Base-by-base conservation (phyloP, 2,797 vertebrate genomes). In the Cuculus canorus region DNA sequence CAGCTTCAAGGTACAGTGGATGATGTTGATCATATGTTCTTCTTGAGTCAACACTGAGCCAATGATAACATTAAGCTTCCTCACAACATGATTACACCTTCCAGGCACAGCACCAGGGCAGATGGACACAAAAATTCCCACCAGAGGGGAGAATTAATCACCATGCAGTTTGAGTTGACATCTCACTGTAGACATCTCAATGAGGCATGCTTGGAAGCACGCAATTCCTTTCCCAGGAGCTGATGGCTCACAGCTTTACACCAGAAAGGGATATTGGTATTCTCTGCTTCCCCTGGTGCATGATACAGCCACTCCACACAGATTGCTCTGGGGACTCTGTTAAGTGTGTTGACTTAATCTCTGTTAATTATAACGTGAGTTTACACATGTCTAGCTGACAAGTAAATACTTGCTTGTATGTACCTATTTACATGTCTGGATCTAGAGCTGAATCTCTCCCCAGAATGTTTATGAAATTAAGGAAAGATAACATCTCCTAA, bases 341-440 rank as follows among this genome's bases (percentile, higher is more conserved):
- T 78, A 53, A 91, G 68, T 61, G 32, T 48, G 61, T 92, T 93
- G 60, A 89, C 61, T 86, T 65, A 77, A 82, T 65, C 72, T 64
- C 37, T 92, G 14, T 86, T 94, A 92, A 88, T 91, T 96, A 43
- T 72, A 90, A 93, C 47, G 21, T 53, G 65, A 86, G 37, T 88
- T 96, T 95, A 81, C 50, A 68, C 63, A 5, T 70, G 76, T 83
- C 82, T 90, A 80, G 21, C 82, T 92, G 93, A 81, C 82, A 92
- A 86, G 48, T 77, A 88, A 90, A 76, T 90, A 68, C 56, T 61
- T 93, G 53, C 61, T 90, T 86, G 27, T 70, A 22, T 54, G 57
- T 78, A 65, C 24, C 79, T 78, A 57, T 53, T 85, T 75, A 85
- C 22, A 33, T 86, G 61, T 81, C 65, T 68, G 39, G 89, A 82